Conservation (phyloP, 2,888 invertebrate genomes). For the Podabrus alpinus region DNA sequence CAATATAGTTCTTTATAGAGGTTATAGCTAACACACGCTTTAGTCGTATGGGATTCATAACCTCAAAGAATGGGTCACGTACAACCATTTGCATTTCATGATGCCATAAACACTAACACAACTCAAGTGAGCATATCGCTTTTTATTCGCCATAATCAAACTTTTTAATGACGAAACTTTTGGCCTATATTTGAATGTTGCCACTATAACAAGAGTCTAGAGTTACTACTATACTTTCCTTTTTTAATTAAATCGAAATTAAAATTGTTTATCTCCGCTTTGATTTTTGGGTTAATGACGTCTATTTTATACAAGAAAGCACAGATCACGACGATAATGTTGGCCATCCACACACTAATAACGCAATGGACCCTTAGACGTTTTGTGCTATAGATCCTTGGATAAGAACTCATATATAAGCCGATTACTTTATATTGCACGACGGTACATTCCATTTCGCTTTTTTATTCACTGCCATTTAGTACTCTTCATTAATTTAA, state of each 20-base stretch:
- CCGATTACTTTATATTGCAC: constrained; percentile 26
- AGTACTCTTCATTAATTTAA: neutral
- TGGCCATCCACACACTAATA: constrained; percentile 17
- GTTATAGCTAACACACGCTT: constrained; percentile 17
- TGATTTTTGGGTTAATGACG: constrained; percentile 26
- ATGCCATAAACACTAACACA: constrained; percentile 17
- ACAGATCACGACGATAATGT: constrained; percentile 26
- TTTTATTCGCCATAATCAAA: neutral
- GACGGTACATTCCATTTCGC: constrained; percentile 21
- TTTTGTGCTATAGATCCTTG: constrained; percentile 17
- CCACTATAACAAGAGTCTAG: neutral
- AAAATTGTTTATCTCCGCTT: constrained; percentile 17
- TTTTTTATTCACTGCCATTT: constrained; percentile 12
- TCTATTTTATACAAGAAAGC: constrained; percentile 18
- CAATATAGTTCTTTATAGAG: constrained; percentile 21
- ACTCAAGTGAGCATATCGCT: neutral
- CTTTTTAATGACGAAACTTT: neutral
- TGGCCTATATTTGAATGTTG: neutral
- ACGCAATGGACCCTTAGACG: constrained; percentile 22
- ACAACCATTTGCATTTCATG: constrained; percentile 28
- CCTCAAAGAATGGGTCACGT: constrained; percentile 25
- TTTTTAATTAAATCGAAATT: constrained; percentile 6
- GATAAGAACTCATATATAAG: constrained; percentile 22
- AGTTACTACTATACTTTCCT: neutral
- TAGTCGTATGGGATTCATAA: constrained; percentile 29